These are phyloP conservation scores for Metridium senile DNA, from an alignment of 92 coral and sea anemone species.

Conservation along the genomic window DNA sequence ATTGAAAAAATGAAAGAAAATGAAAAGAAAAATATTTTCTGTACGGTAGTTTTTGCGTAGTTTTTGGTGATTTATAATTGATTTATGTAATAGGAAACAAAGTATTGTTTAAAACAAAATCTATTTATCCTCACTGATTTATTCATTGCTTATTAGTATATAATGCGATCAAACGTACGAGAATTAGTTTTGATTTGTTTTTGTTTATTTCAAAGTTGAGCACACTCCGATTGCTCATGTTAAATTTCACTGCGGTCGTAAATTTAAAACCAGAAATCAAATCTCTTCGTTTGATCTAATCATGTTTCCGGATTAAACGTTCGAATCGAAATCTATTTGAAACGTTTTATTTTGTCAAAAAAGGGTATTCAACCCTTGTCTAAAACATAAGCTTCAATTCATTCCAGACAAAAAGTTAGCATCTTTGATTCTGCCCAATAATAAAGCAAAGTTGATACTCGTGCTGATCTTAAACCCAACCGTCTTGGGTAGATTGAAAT, in stretches of 20 bases:
- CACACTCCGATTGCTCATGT: background rate
- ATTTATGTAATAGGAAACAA: too few species aligned
- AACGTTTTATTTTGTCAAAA: background rate
- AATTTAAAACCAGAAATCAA: background rate
- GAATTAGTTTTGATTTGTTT: background rate
- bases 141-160: too few species aligned
- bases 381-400: background rate
- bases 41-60: too few species aligned
- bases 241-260: background rate
- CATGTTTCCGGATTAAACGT: constrained; percentile 9
- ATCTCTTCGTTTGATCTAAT: background rate
- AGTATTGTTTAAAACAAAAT: too few species aligned
- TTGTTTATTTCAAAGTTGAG: background rate
- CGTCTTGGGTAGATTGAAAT: constrained; percentile 1
- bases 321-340: background rate
- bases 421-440: background rate
- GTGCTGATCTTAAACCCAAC: background rate
- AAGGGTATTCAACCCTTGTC: background rate
- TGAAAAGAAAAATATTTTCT: too few species aligned
- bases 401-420: background rate
- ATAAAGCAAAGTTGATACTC: background rate
- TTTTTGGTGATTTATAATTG: too few species aligned
- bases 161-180: background rate
- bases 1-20: too few species aligned
- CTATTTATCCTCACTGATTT: too few species aligned